These are phyloP conservation scores for Microcebus jonahi DNA, from an alignment of 2,113 vertebrate genomes.

Conservation along the genomic window DNA sequence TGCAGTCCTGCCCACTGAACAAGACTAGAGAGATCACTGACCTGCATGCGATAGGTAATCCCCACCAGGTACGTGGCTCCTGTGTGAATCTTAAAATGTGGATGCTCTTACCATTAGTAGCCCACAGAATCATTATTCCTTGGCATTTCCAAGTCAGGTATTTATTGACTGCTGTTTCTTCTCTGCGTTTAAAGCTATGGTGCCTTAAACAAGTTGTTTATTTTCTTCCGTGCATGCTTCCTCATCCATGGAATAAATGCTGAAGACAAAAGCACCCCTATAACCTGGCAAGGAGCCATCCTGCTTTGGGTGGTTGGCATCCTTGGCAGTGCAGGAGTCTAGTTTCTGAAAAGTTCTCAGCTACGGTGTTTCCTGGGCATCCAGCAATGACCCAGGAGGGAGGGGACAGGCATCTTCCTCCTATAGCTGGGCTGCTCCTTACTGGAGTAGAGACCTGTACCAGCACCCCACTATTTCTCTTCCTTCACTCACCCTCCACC, in stretches of 20 bases:
- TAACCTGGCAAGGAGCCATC: neutral
- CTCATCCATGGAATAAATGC: neutral
- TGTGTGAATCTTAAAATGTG: neutral
- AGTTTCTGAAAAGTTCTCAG: neutral
- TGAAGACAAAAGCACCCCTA: neutral
- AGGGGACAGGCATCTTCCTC: neutral
- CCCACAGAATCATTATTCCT: too few species aligned
- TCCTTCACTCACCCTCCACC: neutral
- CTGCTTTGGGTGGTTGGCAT: neutral
- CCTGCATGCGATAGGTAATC: accelerated
- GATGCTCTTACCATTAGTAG: neutral
- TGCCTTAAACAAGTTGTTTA: neutral
- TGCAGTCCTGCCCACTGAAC: too few species aligned
- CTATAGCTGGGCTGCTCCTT: too few species aligned
- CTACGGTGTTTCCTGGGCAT: neutral
- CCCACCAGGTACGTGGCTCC: neutral
- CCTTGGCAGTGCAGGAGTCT: neutral
- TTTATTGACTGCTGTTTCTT: neutral
- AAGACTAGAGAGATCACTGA: neutral
- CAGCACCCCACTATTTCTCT: neutral
- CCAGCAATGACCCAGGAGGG: neutral
- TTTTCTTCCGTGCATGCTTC: neutral
- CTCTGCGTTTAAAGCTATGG: neutral
- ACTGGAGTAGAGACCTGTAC: neutral
- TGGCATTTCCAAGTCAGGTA: neutral